Evolutionary conservation across 2,797 vertebrate genomes (phyloP).

Genomic region (Darevskia nairensis): DNA sequence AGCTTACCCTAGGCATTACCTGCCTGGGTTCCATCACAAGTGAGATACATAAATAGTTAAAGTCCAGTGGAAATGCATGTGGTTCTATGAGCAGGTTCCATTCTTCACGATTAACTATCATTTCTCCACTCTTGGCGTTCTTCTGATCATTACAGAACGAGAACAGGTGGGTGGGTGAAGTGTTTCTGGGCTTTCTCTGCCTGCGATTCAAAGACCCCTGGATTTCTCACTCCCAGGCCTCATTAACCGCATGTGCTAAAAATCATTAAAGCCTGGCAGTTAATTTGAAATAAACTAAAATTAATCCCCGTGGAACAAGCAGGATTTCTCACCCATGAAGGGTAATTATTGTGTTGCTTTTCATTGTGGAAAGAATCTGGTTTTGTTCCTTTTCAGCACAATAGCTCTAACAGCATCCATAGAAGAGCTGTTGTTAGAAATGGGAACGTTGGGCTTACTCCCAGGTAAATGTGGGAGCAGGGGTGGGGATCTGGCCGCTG

Average conservation of each 20-base stretch:
- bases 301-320: constrained; percentile 48
- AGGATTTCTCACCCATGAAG: constrained; percentile 35
- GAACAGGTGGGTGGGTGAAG: not conserved
- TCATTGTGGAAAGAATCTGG: constrained; percentile 24
- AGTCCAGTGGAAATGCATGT: not conserved
- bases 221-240: not conserved
- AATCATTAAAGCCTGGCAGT: constrained; percentile 53
- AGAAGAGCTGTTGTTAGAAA: not conserved
- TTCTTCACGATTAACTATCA: not conserved
- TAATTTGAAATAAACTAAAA: constrained; percentile 60
- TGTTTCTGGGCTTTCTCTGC: not conserved
- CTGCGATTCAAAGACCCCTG: constrained; percentile 31
- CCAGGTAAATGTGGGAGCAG: not conserved
- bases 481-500: too few relatives aligned
- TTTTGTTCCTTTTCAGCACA: constrained; percentile 42
- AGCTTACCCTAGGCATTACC: not conserved
- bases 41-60: not conserved
- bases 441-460: not conserved
- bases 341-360: constrained; percentile 47
- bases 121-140: not conserved
- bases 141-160: not conserved
- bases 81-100: not conserved
- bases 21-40: not conserved
- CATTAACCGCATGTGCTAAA: constrained; percentile 42
- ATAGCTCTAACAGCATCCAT: not conserved